These are phyloP conservation scores for Artibeus jamaicensis DNA, from an alignment of 2,797 vertebrate genomes.

Conservation along the genomic window DNA sequence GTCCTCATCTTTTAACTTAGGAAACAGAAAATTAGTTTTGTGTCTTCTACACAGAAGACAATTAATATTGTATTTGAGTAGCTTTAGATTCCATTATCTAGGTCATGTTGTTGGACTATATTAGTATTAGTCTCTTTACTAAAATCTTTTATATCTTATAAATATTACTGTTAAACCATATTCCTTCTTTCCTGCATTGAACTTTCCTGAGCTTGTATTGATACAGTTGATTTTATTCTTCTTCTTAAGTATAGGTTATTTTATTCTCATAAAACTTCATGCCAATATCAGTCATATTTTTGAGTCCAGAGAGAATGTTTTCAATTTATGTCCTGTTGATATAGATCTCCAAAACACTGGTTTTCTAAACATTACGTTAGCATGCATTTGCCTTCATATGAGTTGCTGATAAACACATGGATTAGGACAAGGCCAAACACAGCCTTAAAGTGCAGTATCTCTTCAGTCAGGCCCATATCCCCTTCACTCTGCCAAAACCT, in stretches of 20 bases:
- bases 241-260: not conserved
- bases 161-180: not conserved
- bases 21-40: not conserved
- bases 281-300: conserved; percentile 29
- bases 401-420: conserved; percentile 5
- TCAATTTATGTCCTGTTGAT: conserved; percentile 54
- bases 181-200: not conserved
- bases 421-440: not conserved
- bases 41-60: not conserved
- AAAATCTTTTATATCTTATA: not conserved
- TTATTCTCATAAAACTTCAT: conserved; percentile 36
- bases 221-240: conserved; percentile 8
- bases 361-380: conserved; percentile 54
- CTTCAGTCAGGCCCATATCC: conserved; percentile 48
- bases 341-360: conserved; percentile 51
- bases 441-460: conserved; percentile 1
- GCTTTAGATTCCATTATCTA: not conserved
- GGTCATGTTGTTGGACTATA: not conserved
- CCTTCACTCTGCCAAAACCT: not conserved
- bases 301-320: conserved; percentile 57
- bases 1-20: not conserved
- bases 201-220: not conserved
- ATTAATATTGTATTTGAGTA: not conserved
- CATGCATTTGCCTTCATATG: conserved; percentile 8
- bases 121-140: not conserved